A percentile compares a stretch with the other conserved stretches of the same genome.
Conservation (phyloP, 2,888 invertebrate species). For the Entomobrya proxima region DNA sequence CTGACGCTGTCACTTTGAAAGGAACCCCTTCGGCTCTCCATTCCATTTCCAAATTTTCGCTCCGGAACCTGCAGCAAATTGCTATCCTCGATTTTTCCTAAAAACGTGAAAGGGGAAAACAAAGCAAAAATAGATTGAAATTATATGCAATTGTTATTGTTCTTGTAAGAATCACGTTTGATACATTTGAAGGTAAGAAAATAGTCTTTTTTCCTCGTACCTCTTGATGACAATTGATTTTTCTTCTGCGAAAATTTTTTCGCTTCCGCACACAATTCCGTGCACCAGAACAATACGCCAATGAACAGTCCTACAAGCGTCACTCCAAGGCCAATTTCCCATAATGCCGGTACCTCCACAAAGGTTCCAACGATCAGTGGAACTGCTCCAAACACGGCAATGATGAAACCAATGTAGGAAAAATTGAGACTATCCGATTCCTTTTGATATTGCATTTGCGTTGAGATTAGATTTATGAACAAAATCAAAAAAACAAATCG, state of each 20-base stretch:
- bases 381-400: constrained; percentile 65
- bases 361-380: constrained; percentile 69
- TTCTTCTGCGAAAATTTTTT: constrained; percentile 55
- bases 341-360: constrained; percentile 64
- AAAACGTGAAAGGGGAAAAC: background rate
- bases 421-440: constrained; percentile 51
- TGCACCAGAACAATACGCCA: constrained; percentile 68
- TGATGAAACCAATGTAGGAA: constrained; percentile 65
- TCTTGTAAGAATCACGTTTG: too few species aligned
- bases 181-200: too few species aligned
- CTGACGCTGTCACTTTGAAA: constrained; percentile 58
- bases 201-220: background rate
- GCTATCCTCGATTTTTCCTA: constrained; percentile 60
- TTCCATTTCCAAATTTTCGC: constrained; percentile 42
- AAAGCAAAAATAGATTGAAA: background rate
- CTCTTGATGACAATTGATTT: constrained; percentile 48
- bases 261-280: constrained; percentile 60
- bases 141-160: too few species aligned
- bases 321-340: constrained; percentile 65
- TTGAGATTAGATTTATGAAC: background rate
- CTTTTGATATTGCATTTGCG: background rate
- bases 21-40: constrained; percentile 47
- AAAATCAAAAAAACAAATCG: background rate
- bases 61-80: constrained; percentile 60
- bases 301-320: constrained; percentile 66